A percentile compares a stretch with the other conserved stretches of the same genome.
Evolutionary conservation across 1,140 invertebrate species (phyloP).

Genomic region (Brachionus asplanchnoidis): DNA sequence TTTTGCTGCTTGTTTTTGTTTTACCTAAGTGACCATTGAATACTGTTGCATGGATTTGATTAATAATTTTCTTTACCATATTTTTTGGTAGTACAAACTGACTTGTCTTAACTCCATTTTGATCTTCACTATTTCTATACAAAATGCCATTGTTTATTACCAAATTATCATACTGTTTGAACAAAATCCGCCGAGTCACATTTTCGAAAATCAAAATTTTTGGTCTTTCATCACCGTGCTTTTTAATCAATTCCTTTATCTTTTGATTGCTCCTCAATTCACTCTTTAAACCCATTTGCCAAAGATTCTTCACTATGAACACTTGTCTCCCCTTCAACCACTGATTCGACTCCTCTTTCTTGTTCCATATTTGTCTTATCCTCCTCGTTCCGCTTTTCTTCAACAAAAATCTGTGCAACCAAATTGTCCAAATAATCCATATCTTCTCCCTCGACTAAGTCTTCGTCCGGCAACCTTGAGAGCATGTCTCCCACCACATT

Average conservation of each 20-base stretch:
- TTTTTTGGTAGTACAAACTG: not conserved
- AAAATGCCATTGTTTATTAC: not conserved
- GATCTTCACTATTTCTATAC: not conserved
- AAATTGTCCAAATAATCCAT: not conserved
- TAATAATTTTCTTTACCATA: not conserved
- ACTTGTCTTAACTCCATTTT: not conserved
- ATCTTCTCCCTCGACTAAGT: not conserved
- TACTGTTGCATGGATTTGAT: not conserved
- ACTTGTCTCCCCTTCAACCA: no score
- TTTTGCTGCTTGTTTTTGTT: not conserved
- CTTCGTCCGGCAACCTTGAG: not conserved
- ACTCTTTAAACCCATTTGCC: no score
- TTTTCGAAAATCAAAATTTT: conserved; percentile 16
- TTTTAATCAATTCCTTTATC: not conserved
- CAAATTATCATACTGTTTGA: not conserved
- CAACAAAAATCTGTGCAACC: not conserved
- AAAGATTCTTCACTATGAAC: not conserved
- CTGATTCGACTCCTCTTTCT: no score
- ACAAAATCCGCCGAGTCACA: not conserved
- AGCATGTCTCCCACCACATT: not conserved
- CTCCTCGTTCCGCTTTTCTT: not conserved
- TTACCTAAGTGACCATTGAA: not conserved
- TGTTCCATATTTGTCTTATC: not conserved
- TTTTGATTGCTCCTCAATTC: no score
- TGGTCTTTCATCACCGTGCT: not conserved